Evolutionary conservation across 2,888 invertebrate genomes (phyloP), one percentile per base, ranked within the genome.

Genomic region (Tipula confusa): DNA sequence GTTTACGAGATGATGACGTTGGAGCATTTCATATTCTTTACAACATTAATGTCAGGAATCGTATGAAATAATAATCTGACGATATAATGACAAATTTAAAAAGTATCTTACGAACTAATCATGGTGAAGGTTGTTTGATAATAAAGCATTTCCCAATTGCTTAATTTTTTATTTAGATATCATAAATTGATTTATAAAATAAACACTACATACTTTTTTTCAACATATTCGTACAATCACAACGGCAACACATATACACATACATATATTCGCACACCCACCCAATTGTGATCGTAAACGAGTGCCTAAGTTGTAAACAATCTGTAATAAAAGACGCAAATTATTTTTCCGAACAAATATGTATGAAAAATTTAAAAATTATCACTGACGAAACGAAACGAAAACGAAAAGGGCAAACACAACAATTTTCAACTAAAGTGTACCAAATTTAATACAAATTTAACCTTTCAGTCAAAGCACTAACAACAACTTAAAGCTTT

Each of bases 351-450:
- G 11, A 64, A 64, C 64, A 24, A 64, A 64, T 7, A 64, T 24
- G 24, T 43, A 24, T 9, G 3, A 36, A 43, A 64, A 64, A 24
- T 64, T 18, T 7, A 24, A 64, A 64, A 64, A 64, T 64, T 64
- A 64, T 24, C 64, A 64, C 64, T 64, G 24, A 64, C n/a, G n/a
- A 64, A 64, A 64, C 24, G 64, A 64, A 64, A 64, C 64, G 64
- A 64, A 64, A 64, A 64, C 24, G 64, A 64, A 64, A 64, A 64
- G 64, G 64, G 64, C 64, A 64, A 64, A 64, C 43, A 43, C 64
- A 64, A 64, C 64, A 64, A 64, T 64, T 64, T 64, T 64, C 64
- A 64, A 64, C 64, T 64, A 64, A 64, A 64, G 64, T 64, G 64
- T 64, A 64, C 64, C 64, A 64, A 64, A 64, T 64, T 64, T 64